These are phyloP conservation scores for Diplogasteroides magnus DNA, from an alignment of 1,140 invertebrate genomes.

Conservation along the genomic window DNA sequence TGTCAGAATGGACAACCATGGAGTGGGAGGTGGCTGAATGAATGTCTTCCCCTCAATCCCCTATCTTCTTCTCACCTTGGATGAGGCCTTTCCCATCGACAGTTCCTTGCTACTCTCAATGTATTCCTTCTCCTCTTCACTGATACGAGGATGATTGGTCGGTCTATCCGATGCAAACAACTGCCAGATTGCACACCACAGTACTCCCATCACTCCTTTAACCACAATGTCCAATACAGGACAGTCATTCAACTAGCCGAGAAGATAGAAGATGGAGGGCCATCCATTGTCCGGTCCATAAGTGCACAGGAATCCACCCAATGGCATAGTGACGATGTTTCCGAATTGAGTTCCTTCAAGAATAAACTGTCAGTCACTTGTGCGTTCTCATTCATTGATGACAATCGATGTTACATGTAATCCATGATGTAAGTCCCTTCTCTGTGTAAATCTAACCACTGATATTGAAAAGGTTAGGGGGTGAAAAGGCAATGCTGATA, in stretches of 20 bases:
- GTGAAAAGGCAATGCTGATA: too few relatives aligned
- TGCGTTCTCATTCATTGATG: too few relatives aligned
- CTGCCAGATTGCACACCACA: conserved; percentile 67
- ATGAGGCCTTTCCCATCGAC: conserved; percentile 28
- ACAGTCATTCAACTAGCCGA: conserved; percentile 43
- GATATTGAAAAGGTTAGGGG: too few relatives aligned
- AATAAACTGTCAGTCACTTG: too few relatives aligned
- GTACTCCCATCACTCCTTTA: conserved; percentile 68
- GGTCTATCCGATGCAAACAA: conserved; percentile 72
- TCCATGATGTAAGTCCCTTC: too few relatives aligned
- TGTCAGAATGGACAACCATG: conserved; percentile 73
- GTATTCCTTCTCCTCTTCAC: conserved; percentile 70
- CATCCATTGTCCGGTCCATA: conserved; percentile 58
- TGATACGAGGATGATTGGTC: conserved; percentile 70
- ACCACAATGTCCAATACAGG: conserved; percentile 60
- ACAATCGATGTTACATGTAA: too few relatives aligned
- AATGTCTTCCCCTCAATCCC: conserved; percentile 6
- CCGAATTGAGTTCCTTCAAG: conserved; percentile 56
- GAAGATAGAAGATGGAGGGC: conserved; percentile 61
- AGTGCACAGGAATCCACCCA: conserved; percentile 58
- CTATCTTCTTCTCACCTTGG: conserved; percentile 6
- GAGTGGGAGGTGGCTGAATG: conserved; percentile 54
- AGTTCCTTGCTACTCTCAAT: conserved; percentile 59
- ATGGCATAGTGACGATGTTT: conserved; percentile 58
- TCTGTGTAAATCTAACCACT: too few relatives aligned